Evolutionary conservation across 2,797 vertebrate species (phyloP), one percentile per base, ranked within the genome.

Genomic region (Mallotus villosus): DNA sequence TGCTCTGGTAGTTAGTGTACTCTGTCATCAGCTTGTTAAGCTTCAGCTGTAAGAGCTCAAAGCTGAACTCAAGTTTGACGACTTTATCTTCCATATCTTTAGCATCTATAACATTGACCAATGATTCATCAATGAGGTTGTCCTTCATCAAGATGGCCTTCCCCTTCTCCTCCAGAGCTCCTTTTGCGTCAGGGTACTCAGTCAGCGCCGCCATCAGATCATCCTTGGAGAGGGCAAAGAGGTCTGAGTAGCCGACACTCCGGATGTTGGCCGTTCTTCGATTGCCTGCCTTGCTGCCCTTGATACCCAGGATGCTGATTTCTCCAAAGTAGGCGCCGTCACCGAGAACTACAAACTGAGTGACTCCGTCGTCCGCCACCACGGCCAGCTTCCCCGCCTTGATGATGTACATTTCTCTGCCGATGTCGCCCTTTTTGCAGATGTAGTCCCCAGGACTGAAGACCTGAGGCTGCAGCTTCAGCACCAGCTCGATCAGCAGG

Each of bases 381-480:
- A 99, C 97, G 0, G 97, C 97, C 74, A 99, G 65, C 72, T 95
- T 95, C 9, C 97, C 97, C 81, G 93, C 97, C 84, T 99, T 99
- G 75, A 98, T 98, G 74, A 99, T 98, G 73, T 98, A 99, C 97
- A 98, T 98, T 84, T 99, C 97, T 73, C 94, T 91, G 29, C 97
- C 97, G 0, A 99, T 97, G 78, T 99, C 97, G 1, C 97, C 97
- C 86, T 99, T 99, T 81, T 95, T 96, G 80, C 97, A 99, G 76
- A 99, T 96, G 75, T 97, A 98, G 82, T 99, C 97, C 0, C 97
- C 97, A 0, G 97, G 97, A 79, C 97, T 98, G 84, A 98, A 99
- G 25, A 99, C 96, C 0, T 97, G 93, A 0, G 96, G 96, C 75
- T 96, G 94, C 71, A 99, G 94, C 79, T 99, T 99, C 8, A 99